Base-by-base conservation (phyloP, 37 sponge, comb jelly and placozoan species). In the Diacarnus erythraeanus region DNA sequence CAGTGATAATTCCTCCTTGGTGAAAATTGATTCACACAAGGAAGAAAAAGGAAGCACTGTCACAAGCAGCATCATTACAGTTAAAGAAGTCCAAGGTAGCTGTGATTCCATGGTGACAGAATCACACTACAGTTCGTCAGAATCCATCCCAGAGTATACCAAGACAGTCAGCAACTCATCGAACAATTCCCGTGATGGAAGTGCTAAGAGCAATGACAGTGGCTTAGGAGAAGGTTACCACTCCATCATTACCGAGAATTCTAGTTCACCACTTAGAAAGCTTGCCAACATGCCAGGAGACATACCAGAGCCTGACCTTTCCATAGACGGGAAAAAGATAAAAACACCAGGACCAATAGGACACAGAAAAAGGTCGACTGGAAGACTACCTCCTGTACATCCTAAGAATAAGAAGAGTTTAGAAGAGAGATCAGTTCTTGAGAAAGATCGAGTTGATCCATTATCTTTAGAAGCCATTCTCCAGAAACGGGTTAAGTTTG, bases 141-240 rank as follows among this genome's bases (percentile, higher is more conserved):
- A 37, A 3, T 68, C 69, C 21, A 10, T 68, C 39, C 9, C 69
- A 36, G 6, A 10, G 15, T 21, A 8, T 15, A 68, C 3, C 37
- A 68, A 68, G 69, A 38, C 37, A 15, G 35, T 15, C 37, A 6
- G 4, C 12, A 18, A 33, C 9, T 10, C n/a, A 23, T 61, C 64
- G 6, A 20, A 4, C 12, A 47, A 6, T 63, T 51, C 54, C 31
- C 63, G 76, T 59, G 1, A 38, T 34, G 42, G 26, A 21, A 76
- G 76, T 76, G 76, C 63, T 3, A 27, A 60, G 23, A 76, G 77
- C 26, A 42, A 42, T 17, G 78, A 78, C 78, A 78, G 78, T 42
- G 78, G 78, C 0, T 25, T 78, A 6, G 78, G 78, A 21, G 78
- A 42, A 26, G 78, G 65, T 18, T 59, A 59, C 15, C 41, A 21